Base-by-base conservation (phyloP, 2,888 invertebrate genomes). In the Cenopis cana region DNA sequence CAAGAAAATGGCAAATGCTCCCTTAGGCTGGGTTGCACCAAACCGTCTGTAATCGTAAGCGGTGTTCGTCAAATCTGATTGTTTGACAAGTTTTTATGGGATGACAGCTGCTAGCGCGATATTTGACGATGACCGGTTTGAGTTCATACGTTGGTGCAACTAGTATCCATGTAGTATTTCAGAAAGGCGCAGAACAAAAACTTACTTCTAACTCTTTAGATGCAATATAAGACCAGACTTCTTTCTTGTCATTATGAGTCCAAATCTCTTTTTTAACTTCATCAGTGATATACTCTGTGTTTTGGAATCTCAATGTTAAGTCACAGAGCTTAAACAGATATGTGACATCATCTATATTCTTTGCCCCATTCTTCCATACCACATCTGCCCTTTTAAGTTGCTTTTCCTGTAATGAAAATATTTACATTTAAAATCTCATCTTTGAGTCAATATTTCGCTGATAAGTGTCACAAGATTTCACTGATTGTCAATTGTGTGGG, bases 291-390 rank as follows among this genome's bases (percentile, higher is more conserved):
- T 89, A 84, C 12, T 91, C 89, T 0, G 96, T 95, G 76, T 95
- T 94, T 46, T 91, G 89, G 89, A 95, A 95, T 73, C 94, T 89
- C 70, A 94, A 91, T 12, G 95, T 86, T 38, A 95, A 84, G 57
- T 95, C 94, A 52, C 96, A 89, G 36, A 96, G 77, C 75, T 95
- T 93, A 24, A 95, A 93, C n/a, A 95, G 87, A 74, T 95, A 95
- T 29, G 90, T 86, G 2, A 95, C 85, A 76, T 95, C 91, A 18
- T 89, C 86, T 9, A 96, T 89, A 74, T 93, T 94, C 73, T 94
- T 94, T 29, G 94, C 84, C 11, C 95, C 95, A 84, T 95, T 94
- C 67, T 92, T 93, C 90, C 95, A 96, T 54, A 96, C 90, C 12
- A 95, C 86, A 69, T 94, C 91, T 33, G 95, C 95, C 74, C 95